Base-by-base conservation (phyloP, 2,113 vertebrate genomes). In the Raja brachyura region DNA sequence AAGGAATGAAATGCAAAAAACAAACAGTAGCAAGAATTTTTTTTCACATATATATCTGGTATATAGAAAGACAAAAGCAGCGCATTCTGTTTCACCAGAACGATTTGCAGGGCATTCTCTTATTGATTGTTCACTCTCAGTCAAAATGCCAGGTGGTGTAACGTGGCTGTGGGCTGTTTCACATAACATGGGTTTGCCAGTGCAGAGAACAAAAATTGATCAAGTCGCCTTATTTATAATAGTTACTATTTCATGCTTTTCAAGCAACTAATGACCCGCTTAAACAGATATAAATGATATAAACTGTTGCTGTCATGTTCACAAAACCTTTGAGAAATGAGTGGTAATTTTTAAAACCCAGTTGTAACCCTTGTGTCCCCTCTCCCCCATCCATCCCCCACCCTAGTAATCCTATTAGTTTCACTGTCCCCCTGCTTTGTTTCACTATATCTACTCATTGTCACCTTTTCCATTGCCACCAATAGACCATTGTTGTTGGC, bases 241-340 rank as follows among this genome's bases (percentile, higher is more conserved):
- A n/a, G 81, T 61, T 85, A 61, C 11, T 85, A 88, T 66, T 63
- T 63, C 83, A 88, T n/a, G n/a, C 83, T 88, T 88, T 61, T 88
- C 83, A 66, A 66, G 83, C 83, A 88, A n/a, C 5, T 18, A 88
- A 63, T 33, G 28, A n/a, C 59, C 4, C 59, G 22, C 22, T n/a
- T 28, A 59, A 66, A 85, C 20, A 63, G 5, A 18, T 88, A 63
- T 63, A 88, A 88, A 63, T 63, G 59, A 63, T 5, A 61, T 11
- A 31, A 88, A 88, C 31, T 88, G 56, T 16, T 31, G n/a, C 59
- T 63, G 59, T 63, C 61, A n/a, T 31, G 18, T 88, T 22, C 25
- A 63, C 14, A 48, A 88, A 31, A 31, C 5, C 14, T 63, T 63
- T n/a, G 83, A 88, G 28, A 88, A 88, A 18, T 33, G 59, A 33